Base-by-base conservation (phyloP, 2,888 invertebrate species). In the Argynnis bischoffii region DNA sequence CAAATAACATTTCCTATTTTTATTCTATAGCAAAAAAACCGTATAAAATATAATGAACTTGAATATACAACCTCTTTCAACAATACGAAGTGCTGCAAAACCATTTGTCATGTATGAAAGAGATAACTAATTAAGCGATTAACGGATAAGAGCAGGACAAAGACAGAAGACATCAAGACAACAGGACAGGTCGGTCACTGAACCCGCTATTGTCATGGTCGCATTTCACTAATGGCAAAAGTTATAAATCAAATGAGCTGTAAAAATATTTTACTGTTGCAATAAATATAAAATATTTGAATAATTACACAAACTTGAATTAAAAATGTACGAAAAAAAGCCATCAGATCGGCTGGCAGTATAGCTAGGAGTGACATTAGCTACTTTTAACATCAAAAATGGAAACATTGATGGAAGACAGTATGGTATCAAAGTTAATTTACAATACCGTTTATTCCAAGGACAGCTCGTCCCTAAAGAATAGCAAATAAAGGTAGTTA, bases 171-270 rank as follows among this genome's bases (percentile, higher is more conserved):
- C 72, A 73, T 64, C 55, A 60, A 74, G 72, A 72, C 57, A 74
- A 71, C 77, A 74, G 77, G 81, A 80, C 83, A 83, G 78, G 77
- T 71, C 72, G 85, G 81, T 76, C 81, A 73, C 71, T 76, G 80
- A 79, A 78, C 79, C 72, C 69, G 51, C 72, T 71, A 76, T 79
- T 78, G 78, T 74, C 75, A 59, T 46, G 66, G 66, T 57, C 65
- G 69, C 74, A 75, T 77, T 78, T 79, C 75, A 76, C 71, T 72
- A 67, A 66, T 59, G 63, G 65, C 61, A 67, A 64, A 64, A 46
- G 41, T 64, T 51, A 60, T 64, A 41, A 16, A 64, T 55, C 48
- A 48, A 59, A 48, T 59, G 48, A 46, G 8, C 15, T 55, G 14
- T 55, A 15, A 8, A 55, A 8, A 18, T 41, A 41, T 41, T 41